phyloP scores from a whole-genome alignment of 2,113 vertebrate genomes.

The Clarias magur region DNA sequence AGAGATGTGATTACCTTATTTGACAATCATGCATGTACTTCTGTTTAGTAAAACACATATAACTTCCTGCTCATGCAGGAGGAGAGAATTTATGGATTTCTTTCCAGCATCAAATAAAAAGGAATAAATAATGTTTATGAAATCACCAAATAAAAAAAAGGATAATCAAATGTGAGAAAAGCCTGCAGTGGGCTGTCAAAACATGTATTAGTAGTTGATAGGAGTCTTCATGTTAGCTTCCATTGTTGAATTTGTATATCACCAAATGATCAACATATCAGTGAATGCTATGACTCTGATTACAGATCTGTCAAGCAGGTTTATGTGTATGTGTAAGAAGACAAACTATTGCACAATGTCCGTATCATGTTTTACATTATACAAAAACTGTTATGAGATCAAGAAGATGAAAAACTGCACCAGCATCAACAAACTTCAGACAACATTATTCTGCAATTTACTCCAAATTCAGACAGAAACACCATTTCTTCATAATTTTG shows the following conservation, averaged over 20 bases:
- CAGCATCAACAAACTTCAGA: not conserved
- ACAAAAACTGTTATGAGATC: not conserved
- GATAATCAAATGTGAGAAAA: not conserved
- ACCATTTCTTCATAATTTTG: not conserved
- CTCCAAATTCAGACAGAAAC: not conserved
- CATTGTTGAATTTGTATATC: not conserved
- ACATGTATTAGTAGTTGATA: not conserved
- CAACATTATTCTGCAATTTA: not conserved
- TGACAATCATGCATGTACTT: slow-evolving; percentile 11
- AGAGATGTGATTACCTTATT: not conserved
- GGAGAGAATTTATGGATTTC: not conserved
- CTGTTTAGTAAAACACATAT: slow-evolving; percentile 2
- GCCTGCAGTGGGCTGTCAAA: not conserved
- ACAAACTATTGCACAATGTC: not conserved
- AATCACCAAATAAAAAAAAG: not conserved
- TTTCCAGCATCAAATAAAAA: not conserved
- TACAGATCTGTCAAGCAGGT: not conserved
- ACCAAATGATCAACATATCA: not conserved
- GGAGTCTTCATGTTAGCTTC: not conserved
- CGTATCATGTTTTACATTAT: not conserved
- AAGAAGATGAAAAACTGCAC: not conserved
- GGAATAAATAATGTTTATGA: not conserved
- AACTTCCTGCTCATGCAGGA: not conserved
- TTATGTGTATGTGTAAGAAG: not conserved
- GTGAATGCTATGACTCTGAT: not conserved